phyloP scores from a whole-genome alignment of 2,113 vertebrate genomes.

The Gobio gobio region DNA sequence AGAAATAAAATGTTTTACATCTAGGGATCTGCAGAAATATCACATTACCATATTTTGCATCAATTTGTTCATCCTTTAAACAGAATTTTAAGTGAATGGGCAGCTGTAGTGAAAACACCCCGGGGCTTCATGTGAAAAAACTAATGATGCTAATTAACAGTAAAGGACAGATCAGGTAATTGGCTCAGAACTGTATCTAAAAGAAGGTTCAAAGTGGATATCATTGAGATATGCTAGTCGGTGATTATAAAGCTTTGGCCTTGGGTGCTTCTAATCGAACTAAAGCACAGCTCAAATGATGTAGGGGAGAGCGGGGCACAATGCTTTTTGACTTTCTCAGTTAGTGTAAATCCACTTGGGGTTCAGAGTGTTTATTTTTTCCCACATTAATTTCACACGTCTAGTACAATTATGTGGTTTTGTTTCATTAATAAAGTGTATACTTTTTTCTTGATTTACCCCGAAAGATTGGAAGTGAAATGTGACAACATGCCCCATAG shows the following conservation, averaged over 20 bases:
- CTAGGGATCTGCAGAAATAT: neutral
- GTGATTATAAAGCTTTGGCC: constrained; percentile 16
- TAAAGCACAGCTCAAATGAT: neutral
- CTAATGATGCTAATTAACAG: constrained; percentile 12
- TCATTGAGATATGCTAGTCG: neutral
- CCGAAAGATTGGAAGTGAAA: too few relatives aligned
- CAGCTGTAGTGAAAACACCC: constrained; percentile 6
- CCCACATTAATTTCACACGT: too few relatives aligned
- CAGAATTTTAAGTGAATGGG: neutral
- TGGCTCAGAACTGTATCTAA: neutral
- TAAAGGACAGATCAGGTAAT: constrained; percentile 33
- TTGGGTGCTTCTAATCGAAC: neutral
- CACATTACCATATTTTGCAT: neutral
- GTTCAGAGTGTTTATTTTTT: too few relatives aligned
- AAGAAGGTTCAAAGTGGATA: constrained; percentile 19
- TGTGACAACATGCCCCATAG: too few relatives aligned
- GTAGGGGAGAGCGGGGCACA: too few relatives aligned
- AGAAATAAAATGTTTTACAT: constrained; percentile 6
- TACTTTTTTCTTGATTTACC: too few relatives aligned
- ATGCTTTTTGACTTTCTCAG: too few relatives aligned
- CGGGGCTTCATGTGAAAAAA: neutral
- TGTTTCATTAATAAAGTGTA: too few relatives aligned
- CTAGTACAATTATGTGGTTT: too few relatives aligned
- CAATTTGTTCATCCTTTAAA: neutral
- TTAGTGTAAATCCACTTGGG: too few relatives aligned